phyloP scores from a whole-genome alignment of 2,113 vertebrate genomes.

The Nothocercus julius region DNA sequence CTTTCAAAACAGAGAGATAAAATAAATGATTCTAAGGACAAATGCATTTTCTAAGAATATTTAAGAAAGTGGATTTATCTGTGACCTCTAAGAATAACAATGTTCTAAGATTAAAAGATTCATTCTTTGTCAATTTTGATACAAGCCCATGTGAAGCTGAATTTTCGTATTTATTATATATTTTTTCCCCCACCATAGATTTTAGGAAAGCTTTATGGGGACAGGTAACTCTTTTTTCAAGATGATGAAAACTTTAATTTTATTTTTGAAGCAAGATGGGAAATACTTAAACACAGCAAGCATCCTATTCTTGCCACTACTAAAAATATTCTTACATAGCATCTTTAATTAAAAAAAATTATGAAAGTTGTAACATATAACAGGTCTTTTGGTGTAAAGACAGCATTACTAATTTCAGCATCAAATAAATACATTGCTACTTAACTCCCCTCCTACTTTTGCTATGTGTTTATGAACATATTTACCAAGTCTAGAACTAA shows the following conservation, averaged over 20 bases:
- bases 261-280: neutral
- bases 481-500: slow-evolving; percentile 96
- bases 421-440: neutral
- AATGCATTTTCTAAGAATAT: neutral
- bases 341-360: neutral
- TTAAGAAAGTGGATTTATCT: neutral
- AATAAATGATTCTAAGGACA: neutral
- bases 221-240: neutral
- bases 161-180: neutral
- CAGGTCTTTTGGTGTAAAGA: neutral
- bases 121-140: neutral
- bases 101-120: neutral
- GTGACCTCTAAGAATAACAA: neutral
- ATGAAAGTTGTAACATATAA: neutral
- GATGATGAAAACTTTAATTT: neutral
- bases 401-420: neutral
- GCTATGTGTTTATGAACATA: neutral
- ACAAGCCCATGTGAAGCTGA: neutral
- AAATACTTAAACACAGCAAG: neutral
- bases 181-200: neutral
- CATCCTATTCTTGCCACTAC: neutral
- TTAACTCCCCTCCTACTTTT: neutral
- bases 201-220: neutral
- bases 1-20: neutral
- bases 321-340: neutral